Conservation (phyloP, 1,140 invertebrate genomes). For the Steinernema khuongi region DNA sequence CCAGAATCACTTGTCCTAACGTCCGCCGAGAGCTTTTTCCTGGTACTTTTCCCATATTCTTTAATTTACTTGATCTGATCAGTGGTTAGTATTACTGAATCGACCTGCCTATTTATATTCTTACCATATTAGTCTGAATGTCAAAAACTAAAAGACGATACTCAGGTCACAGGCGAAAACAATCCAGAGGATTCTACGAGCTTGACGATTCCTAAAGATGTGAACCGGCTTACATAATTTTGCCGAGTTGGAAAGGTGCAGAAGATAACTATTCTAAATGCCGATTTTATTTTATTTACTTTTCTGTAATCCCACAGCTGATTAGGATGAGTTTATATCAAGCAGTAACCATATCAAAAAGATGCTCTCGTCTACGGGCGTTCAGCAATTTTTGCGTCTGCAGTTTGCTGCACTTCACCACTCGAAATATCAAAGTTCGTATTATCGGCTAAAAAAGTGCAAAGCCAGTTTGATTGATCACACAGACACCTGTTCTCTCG, state of each 20-base stretch:
- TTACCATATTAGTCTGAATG: neutral
- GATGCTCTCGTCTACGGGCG: too few species aligned
- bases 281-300: neutral
- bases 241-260: neutral
- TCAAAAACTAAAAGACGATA: neutral
- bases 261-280: neutral
- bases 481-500: too few species aligned
- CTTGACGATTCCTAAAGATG: neutral
- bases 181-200: neutral
- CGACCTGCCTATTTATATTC: neutral
- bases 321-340: too few species aligned
- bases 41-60: too few species aligned
- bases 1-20: too few species aligned
- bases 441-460: too few species aligned
- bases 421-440: too few species aligned
- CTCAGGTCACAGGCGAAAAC: neutral
- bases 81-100: neutral
- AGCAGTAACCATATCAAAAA: too few species aligned
- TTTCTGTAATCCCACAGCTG: neutral
- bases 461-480: too few species aligned
- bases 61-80: neutral
- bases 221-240: neutral
- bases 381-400: too few species aligned
- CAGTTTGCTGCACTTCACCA: too few species aligned
- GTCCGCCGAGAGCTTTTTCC: too few species aligned